Conservation (phyloP, 2,797 vertebrate species). For the Okamejei kenojei region DNA sequence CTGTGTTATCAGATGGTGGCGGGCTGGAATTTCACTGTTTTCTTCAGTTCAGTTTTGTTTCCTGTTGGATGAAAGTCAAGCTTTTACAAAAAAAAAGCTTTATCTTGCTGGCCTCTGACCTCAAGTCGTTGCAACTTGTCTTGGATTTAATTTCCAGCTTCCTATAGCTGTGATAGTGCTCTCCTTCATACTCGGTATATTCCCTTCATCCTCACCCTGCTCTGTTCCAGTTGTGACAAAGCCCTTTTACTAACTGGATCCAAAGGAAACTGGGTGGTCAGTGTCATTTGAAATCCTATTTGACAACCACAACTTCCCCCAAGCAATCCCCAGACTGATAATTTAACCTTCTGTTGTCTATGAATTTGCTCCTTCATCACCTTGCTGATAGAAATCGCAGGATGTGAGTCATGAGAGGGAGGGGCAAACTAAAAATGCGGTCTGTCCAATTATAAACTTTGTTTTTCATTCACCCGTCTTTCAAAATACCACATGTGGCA, state of each 20-base stretch:
- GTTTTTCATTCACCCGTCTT: background rate
- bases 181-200: constrained; percentile 40
- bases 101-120: constrained; percentile 77
- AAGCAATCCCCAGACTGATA: constrained; percentile 51
- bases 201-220: constrained; percentile 43
- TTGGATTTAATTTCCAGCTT: constrained; percentile 48
- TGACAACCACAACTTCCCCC: constrained; percentile 44
- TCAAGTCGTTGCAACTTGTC: constrained; percentile 47
- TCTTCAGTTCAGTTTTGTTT: constrained; percentile 70
- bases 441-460: constrained; percentile 43
- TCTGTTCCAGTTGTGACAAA: constrained; percentile 35
- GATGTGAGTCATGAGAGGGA: constrained; percentile 37
- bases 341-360: constrained; percentile 53
- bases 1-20: constrained; percentile 73
- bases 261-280: constrained; percentile 54
- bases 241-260: constrained; percentile 33
- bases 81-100: constrained; percentile 66
- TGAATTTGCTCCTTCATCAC: constrained; percentile 52
- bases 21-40: constrained; percentile 69
- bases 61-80: constrained; percentile 81
- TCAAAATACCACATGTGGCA: background rate
- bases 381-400: constrained; percentile 53
- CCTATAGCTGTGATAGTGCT: constrained; percentile 39
- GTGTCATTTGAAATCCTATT: constrained; percentile 49
- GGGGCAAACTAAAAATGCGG: background rate